A percentile compares a stretch with the other conserved stretches of the same genome.
Conservation (phyloP, 2,797 vertebrate species). For the Gambelia wislizenii region DNA sequence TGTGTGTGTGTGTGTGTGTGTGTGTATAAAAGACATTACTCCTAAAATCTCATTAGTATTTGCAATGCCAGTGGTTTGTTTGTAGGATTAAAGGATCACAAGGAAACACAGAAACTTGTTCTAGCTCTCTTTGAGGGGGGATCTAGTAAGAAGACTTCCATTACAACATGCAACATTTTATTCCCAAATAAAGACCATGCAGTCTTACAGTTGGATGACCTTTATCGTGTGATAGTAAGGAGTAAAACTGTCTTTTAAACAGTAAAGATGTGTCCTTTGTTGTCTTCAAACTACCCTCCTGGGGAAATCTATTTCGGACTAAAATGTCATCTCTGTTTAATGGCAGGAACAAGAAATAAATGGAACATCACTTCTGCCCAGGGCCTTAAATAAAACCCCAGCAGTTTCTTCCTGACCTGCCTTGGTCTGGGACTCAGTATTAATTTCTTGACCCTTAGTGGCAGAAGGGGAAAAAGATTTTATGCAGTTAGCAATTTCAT, state of each 20-base stretch:
- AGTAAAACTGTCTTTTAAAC: conserved; percentile 45
- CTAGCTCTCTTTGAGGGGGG: accelerated
- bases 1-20: too few relatives aligned
- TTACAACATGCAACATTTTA: background rate
- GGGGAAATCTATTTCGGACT: conserved; percentile 24
- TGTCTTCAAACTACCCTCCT: conserved; percentile 28
- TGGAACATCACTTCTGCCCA: background rate
- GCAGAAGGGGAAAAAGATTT: accelerated
- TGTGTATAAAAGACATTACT: background rate
- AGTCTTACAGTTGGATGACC: conserved; percentile 25
- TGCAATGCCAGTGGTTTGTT: background rate
- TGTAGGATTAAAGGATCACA: background rate
- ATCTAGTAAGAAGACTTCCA: background rate
- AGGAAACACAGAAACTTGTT: background rate
- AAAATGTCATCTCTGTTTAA: background rate
- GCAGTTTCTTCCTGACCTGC: conserved; percentile 10
- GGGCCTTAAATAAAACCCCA: background rate
- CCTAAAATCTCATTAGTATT: background rate
- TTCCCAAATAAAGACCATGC: background rate
- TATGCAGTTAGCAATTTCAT: background rate
- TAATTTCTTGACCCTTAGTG: background rate
- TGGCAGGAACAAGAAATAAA: conserved; percentile 35
- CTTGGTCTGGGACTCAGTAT: background rate
- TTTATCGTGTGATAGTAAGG: conserved; percentile 31
- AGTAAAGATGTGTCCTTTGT: background rate